A percentile compares a stretch with the other conserved stretches of the same genome.
Evolutionary conservation across 2,888 invertebrate genomes (phyloP).

Genomic region (Margaritifera margaritifera): DNA sequence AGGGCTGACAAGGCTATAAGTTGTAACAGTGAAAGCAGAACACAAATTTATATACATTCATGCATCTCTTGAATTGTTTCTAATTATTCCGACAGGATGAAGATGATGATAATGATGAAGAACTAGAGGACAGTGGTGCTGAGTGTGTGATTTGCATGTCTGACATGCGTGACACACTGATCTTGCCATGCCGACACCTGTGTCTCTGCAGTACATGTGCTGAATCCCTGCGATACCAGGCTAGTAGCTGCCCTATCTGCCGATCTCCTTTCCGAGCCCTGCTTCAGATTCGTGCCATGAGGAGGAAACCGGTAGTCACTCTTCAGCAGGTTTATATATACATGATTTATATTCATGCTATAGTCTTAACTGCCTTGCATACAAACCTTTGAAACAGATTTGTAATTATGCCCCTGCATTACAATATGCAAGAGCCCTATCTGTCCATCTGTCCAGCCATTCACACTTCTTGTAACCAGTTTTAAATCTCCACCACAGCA

Average conservation of each 20-base stretch:
- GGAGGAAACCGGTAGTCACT: constrained; percentile 77
- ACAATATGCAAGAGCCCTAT: too few relatives aligned
- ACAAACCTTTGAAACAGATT: too few relatives aligned
- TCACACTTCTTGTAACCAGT: too few relatives aligned
- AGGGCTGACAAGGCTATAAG: neutral
- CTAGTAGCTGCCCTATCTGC: constrained; percentile 99
- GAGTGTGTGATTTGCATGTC: constrained; percentile 99
- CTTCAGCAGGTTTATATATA: constrained; percentile 37
- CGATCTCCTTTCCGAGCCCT: constrained; percentile 98
- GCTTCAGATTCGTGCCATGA: constrained; percentile 93
- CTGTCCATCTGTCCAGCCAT: too few relatives aligned
- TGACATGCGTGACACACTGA: constrained; percentile 96
- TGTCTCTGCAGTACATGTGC: constrained; percentile 98
- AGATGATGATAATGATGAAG: constrained; percentile 61
- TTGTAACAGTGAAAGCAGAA: neutral
- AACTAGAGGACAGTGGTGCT: constrained; percentile 79
- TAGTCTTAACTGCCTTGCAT: too few relatives aligned
- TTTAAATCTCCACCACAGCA: too few relatives aligned
- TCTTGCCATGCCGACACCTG: constrained; percentile 96
- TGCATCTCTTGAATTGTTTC: neutral
- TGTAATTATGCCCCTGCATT: too few relatives aligned
- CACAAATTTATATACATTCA: constrained; percentile 1
- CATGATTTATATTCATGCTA: too few relatives aligned
- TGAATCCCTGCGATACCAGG: constrained; percentile 92
- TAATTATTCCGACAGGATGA: constrained; percentile 26